Conservation (phyloP, 92 coral and sea anemone species). For the Muricea muricata region DNA sequence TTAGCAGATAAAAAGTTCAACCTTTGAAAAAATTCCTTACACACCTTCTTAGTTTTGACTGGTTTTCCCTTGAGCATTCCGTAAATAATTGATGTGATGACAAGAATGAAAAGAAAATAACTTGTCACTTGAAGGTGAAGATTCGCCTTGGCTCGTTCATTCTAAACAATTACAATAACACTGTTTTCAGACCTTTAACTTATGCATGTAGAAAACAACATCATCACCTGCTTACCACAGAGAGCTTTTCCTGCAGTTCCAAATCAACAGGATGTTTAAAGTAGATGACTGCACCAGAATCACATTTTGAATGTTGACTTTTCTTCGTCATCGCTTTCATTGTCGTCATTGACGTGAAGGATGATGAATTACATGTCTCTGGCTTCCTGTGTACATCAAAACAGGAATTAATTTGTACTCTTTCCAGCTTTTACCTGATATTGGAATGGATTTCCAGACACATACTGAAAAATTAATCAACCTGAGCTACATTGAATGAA, state of each 20-base stretch:
- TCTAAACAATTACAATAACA: slow-evolving; percentile 36
- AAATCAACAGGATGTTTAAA: slow-evolving; percentile 46
- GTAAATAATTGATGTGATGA: slow-evolving; percentile 82
- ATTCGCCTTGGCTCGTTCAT: slow-evolving; percentile 84
- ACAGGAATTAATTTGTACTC: neutral
- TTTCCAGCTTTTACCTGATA: too few relatives aligned
- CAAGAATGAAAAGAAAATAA: slow-evolving; percentile 90
- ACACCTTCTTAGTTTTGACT: slow-evolving; percentile 73
- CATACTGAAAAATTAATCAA: too few relatives aligned
- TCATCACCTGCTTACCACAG: slow-evolving; percentile 47
- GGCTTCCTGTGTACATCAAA: slow-evolving; percentile 25
- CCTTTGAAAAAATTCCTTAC: too few relatives aligned
- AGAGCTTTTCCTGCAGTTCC: neutral
- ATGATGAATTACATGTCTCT: slow-evolving; percentile 52
- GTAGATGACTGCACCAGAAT: slow-evolving; percentile 41
- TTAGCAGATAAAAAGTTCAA: too few relatives aligned
- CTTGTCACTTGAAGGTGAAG: slow-evolving; percentile 92
- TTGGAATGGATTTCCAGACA: too few relatives aligned
- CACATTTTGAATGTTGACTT: slow-evolving; percentile 22
- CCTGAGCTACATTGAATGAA: too few relatives aligned
- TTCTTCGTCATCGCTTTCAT: slow-evolving; percentile 36
- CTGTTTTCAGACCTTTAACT: too few relatives aligned
- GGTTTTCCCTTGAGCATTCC: slow-evolving; percentile 96
- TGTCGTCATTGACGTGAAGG: slow-evolving; percentile 18
- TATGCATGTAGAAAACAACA: too few relatives aligned